Conservation (phyloP, 2,113 vertebrate genomes). For the Spermophilus dauricus region DNA sequence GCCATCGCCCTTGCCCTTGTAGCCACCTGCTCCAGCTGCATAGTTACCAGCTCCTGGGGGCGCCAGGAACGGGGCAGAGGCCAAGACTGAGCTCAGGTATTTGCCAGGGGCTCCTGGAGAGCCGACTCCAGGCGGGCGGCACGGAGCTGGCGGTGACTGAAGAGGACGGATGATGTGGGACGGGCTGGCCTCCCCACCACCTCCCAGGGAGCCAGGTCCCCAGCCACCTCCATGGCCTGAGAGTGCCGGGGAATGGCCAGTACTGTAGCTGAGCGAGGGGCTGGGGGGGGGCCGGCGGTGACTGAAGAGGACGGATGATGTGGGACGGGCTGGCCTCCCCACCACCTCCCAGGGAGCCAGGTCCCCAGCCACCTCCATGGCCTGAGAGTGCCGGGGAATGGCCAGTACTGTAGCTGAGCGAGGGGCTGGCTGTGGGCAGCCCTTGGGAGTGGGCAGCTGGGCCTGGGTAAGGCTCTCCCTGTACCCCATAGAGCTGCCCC, state of each 20-base stretch:
- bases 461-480: conserved; percentile 89
- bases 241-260: conserved; percentile 96
- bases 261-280: conserved; percentile 94
- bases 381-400: conserved; percentile 95
- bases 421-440: conserved; percentile 93
- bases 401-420: conserved; percentile 94
- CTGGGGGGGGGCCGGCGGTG: conserved; percentile 96
- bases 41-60: conserved; percentile 85
- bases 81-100: conserved; percentile 94
- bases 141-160: conserved; percentile 93
- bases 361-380: conserved; percentile 90
- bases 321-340: conserved; percentile 95
- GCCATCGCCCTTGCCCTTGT: conserved; percentile 85
- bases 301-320: conserved; percentile 95
- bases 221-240: conserved; percentile 91
- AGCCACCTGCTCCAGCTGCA: conserved; percentile 72
- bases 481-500: conserved; percentile 90
- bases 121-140: conserved; percentile 89
- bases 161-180: conserved; percentile 95
- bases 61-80: conserved; percentile 92
- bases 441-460: conserved; percentile 88
- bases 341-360: conserved; percentile 85
- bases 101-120: conserved; percentile 94
- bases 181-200: conserved; percentile 91
- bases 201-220: conserved; percentile 88